These are phyloP conservation scores for Sigmodon hispidus DNA, from an alignment of 2,113 vertebrate species.

Conservation along the genomic window DNA sequence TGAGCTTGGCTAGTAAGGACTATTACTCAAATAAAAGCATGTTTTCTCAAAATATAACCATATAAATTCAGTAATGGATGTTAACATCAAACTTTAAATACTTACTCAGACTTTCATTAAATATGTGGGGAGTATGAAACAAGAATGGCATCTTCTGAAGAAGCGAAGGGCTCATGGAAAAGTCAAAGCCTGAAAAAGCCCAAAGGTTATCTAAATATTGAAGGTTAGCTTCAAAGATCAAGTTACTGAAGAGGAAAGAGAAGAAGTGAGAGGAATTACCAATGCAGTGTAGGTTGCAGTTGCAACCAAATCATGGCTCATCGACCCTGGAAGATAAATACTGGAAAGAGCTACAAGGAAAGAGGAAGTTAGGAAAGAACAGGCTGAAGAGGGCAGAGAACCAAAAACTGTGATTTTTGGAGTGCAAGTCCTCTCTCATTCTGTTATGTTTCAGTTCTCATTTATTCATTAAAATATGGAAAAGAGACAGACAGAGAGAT, in stretches of 20 bases:
- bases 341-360: accelerated
- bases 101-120: neutral
- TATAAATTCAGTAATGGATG: neutral
- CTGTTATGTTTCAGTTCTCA: neutral
- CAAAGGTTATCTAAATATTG: neutral
- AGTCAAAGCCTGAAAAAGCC: neutral
- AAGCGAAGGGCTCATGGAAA: neutral
- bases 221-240: neutral
- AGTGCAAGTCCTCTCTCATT: neutral
- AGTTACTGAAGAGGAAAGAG: neutral
- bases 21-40: neutral
- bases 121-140: neutral
- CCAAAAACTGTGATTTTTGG: neutral
- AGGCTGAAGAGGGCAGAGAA: too few relatives aligned
- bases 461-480: too few relatives aligned
- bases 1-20: neutral
- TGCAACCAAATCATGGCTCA: accelerated
- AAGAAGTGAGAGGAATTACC: neutral
- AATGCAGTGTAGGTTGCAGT: accelerated
- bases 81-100: neutral
- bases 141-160: neutral
- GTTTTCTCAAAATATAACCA: neutral
- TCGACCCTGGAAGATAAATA: neutral
- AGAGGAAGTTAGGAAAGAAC: too few relatives aligned
- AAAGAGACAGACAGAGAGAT: neutral